Evolutionary conservation across 2,113 vertebrate genomes (phyloP).

Genomic region (Oreotrochilus melanogaster): DNA sequence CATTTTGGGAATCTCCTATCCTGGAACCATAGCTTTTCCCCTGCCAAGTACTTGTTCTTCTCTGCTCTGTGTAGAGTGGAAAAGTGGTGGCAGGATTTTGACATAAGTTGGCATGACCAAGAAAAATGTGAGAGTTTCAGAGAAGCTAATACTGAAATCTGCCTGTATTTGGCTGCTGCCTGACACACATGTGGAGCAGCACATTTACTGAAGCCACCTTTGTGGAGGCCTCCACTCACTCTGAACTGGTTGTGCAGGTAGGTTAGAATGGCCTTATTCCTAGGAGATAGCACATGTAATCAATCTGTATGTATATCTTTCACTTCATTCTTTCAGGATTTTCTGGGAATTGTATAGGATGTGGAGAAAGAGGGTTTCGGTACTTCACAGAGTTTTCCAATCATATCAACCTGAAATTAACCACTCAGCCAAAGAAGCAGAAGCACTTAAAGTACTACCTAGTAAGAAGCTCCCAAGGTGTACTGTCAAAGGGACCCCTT

Average conservation of each 20-base stretch:
- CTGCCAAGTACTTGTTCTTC: not conserved
- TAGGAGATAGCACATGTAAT: not conserved
- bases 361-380: constrained; percentile 97
- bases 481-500: constrained; percentile 93
- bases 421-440: constrained; percentile 99
- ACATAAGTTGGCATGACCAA: not conserved
- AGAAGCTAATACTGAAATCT: not conserved
- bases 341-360: constrained; percentile 98
- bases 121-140: not conserved
- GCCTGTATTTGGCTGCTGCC: not conserved
- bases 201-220: not conserved
- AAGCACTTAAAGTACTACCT: constrained; percentile 99
- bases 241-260: not conserved
- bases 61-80: not conserved
- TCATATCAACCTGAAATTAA: constrained; percentile 98
- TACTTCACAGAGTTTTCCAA: constrained; percentile 99
- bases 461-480: constrained; percentile 94
- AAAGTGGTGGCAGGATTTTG: not conserved
- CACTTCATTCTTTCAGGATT: constrained; percentile 84
- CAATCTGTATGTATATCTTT: not conserved
- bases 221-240: not conserved
- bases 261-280: not conserved
- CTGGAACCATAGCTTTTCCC: not conserved
- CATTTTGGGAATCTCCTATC: not conserved
- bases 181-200: not conserved